A percentile compares a stretch with the other conserved stretches of the same genome.
phyloP scores from a whole-genome alignment of 1,140 invertebrate species.

The Harpegnathos saltator region DNA sequence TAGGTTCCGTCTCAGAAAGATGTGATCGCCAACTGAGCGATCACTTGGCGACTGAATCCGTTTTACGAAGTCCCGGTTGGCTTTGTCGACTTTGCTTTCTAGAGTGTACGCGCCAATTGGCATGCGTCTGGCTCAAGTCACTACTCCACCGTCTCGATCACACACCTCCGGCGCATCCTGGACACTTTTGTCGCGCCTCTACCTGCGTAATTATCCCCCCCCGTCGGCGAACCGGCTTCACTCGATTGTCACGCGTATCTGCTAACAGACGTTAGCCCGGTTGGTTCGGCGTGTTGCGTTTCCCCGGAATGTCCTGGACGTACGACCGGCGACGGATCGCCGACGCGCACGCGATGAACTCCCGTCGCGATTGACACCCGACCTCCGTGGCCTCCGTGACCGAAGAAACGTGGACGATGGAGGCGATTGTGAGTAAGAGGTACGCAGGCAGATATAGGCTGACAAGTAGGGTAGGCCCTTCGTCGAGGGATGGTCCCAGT shows the following conservation, averaged over 20 bases:
- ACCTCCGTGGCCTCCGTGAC: neutral
- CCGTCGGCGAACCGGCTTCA: neutral
- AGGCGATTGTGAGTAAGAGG: neutral
- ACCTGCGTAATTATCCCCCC: too few species aligned
- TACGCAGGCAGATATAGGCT: neutral
- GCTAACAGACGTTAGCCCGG: neutral
- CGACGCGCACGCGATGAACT: neutral
- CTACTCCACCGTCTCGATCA: too few species aligned
- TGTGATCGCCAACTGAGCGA: neutral
- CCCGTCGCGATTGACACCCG: conserved; percentile 17
- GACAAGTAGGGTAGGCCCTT: neutral
- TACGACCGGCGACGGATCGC: neutral
- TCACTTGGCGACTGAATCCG: neutral
- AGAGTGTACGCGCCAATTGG: neutral
- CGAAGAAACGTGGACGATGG: neutral
- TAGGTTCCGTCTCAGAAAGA: neutral
- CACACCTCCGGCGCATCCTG: neutral
- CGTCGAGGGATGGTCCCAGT: conserved; percentile 34
- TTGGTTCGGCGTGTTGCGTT: neutral
- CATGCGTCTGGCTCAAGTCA: neutral
- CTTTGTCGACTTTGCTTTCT: too few species aligned
- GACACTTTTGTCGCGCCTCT: neutral
- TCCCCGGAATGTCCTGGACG: neutral
- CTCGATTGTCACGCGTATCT: neutral
- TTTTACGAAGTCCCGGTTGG: neutral